phyloP scores from a whole-genome alignment of 1,140 invertebrate genomes.

The Drosophila willistoni region DNA sequence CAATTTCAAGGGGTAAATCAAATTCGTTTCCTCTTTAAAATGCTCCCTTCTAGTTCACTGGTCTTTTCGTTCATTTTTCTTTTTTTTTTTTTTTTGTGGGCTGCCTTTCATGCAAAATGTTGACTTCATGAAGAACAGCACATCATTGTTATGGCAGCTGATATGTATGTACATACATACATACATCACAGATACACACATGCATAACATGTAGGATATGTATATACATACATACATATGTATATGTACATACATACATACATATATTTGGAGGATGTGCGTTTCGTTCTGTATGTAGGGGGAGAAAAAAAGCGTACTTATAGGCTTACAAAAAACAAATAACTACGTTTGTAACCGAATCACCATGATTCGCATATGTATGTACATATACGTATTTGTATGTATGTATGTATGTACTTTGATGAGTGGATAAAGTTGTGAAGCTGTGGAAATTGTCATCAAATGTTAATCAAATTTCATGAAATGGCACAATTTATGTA shows the following conservation, averaged over 20 bases:
- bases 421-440: not conserved
- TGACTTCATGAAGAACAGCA: constrained; percentile 53
- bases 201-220: not conserved
- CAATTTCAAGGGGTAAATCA: not conserved
- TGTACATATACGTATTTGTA: not conserved
- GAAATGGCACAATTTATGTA: not conserved
- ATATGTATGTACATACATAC: constrained; percentile 28
- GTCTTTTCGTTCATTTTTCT: not conserved
- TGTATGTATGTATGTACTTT: not conserved
- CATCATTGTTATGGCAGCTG: constrained; percentile 62
- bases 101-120: constrained; percentile 39
- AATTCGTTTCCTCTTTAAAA: not conserved
- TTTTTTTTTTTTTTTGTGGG: constrained; percentile 9
- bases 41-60: constrained; percentile 5
- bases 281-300: not conserved
- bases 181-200: not conserved
- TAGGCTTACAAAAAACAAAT: constrained; percentile 7
- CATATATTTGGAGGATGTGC: not conserved
- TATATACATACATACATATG: not conserved
- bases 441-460: constrained; percentile 13
- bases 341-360: constrained; percentile 3
- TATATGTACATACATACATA: not conserved
- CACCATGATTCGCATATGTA: constrained; percentile 1
- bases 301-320: not conserved
- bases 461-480: constrained; percentile 14